Conservation (phyloP, 2,888 invertebrate genomes). For the Urechis unicinctus region DNA sequence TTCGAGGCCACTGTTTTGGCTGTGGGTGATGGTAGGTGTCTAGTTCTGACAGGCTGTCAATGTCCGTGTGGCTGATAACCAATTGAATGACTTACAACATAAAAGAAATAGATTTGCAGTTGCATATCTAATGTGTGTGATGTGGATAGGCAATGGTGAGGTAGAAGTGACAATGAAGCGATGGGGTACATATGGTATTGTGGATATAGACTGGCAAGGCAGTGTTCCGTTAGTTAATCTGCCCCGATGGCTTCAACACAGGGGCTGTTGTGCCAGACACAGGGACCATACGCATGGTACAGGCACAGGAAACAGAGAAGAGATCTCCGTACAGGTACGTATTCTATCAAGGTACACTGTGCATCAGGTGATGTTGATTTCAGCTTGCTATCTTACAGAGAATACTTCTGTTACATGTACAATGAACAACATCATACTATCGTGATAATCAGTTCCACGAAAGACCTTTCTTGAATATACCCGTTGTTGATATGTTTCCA, state of each 20-base stretch:
- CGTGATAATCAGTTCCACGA: too few relatives aligned
- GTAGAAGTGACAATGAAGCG: constrained; percentile 26
- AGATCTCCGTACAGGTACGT: constrained; percentile 33
- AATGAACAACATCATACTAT: too few relatives aligned
- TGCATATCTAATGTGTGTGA: too few relatives aligned
- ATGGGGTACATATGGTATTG: constrained; percentile 36
- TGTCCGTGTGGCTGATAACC: too few relatives aligned
- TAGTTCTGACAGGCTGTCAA: constrained; percentile 38
- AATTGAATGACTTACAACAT: too few relatives aligned
- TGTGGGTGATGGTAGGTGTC: constrained; percentile 35
- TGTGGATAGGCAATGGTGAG: too few relatives aligned
- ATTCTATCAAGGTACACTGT: neutral
- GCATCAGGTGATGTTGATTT: neutral
- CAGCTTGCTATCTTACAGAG: too few relatives aligned
- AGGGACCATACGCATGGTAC: constrained; percentile 28
- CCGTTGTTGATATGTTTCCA: too few relatives aligned
- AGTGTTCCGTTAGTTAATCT: neutral
- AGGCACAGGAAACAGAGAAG: constrained; percentile 29
- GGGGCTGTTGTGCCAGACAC: constrained; percentile 30
- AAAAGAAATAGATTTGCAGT: too few relatives aligned
- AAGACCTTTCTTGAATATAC: too few relatives aligned
- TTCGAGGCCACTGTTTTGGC: constrained; percentile 27
- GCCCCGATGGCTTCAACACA: constrained; percentile 25
- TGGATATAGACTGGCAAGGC: constrained; percentile 28
- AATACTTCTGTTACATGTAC: too few relatives aligned